Conservation (phyloP, 2,888 invertebrate species). For the Drosophila ustulata region DNA sequence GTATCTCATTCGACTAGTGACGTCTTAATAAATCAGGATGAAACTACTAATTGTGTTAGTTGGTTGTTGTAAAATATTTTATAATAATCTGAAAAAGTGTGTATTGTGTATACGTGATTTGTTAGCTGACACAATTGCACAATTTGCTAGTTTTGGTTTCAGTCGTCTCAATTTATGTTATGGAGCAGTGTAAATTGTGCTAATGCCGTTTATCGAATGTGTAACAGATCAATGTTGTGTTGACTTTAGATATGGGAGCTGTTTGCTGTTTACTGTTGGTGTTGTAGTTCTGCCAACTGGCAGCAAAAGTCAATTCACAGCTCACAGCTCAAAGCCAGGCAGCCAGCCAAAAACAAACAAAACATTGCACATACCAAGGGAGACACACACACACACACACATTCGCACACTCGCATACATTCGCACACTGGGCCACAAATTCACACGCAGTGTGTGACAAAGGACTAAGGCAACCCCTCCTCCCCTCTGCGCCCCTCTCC, state of each 20-base stretch:
- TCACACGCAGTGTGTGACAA: slow-evolving; percentile 76
- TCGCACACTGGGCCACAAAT: slow-evolving; percentile 59
- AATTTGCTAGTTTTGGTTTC: neutral
- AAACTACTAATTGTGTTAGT: neutral
- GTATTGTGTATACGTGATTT: neutral
- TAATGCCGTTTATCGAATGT: slow-evolving; percentile 55
- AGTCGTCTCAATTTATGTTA: slow-evolving; percentile 31
- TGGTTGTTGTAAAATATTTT: neutral
- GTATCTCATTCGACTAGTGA: neutral
- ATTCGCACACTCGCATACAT: slow-evolving; percentile 20
- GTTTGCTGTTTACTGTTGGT: slow-evolving; percentile 44
- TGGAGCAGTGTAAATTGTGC: slow-evolving; percentile 41
- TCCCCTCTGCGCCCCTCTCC: slow-evolving; percentile 41
- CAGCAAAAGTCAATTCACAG: slow-evolving; percentile 79
- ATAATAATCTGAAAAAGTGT: neutral
- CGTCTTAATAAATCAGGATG: neutral
- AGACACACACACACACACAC: slow-evolving; percentile 44
- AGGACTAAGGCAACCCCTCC: slow-evolving; percentile 53
- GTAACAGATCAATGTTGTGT: slow-evolving; percentile 72
- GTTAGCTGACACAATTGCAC: neutral
- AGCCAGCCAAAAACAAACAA: slow-evolving; percentile 64
- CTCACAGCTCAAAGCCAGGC: slow-evolving; percentile 57
- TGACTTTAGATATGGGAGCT: slow-evolving; percentile 75
- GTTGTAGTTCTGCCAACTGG: slow-evolving; percentile 63
- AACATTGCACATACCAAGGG: slow-evolving; percentile 53